A percentile compares a stretch with the other conserved stretches of the same genome.
Conservation (phyloP, 2,113 vertebrate genomes). For the Tetrao urogallus region DNA sequence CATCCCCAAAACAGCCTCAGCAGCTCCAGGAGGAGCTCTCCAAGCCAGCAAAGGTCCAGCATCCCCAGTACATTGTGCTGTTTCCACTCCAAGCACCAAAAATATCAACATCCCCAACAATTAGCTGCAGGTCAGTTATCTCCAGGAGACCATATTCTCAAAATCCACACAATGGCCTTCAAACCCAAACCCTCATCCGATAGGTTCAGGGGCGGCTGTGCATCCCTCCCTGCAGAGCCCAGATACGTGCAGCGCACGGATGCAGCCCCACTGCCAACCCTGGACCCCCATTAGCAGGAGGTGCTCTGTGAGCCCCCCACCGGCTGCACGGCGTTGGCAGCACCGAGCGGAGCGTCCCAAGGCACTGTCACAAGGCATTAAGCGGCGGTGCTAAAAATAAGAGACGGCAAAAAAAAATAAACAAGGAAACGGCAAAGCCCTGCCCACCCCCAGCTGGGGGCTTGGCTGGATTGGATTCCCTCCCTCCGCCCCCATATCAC, state of each 20-base stretch:
- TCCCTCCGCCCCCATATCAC: background rate
- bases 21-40: background rate
- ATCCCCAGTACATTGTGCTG: fast-evolving
- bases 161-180: background rate
- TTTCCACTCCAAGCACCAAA: background rate
- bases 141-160: background rate
- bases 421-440: background rate
- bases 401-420: conserved; percentile 4
- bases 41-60: fast-evolving
- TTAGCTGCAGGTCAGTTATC: background rate
- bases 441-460: background rate
- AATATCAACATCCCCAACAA: background rate
- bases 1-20: background rate
- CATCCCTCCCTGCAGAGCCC: background rate
- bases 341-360: background rate
- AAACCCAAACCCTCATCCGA: background rate
- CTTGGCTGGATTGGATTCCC: background rate
- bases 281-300: background rate
- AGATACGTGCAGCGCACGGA: fast-evolving
- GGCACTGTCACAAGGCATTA: conserved; percentile 57
- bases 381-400: conserved; percentile 53
- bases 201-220: background rate
- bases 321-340: background rate
- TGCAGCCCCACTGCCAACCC: background rate
- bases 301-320: background rate